These are phyloP conservation scores for Megathymus violae DNA, from an alignment of 1,140 invertebrate species.

Conservation along the genomic window DNA sequence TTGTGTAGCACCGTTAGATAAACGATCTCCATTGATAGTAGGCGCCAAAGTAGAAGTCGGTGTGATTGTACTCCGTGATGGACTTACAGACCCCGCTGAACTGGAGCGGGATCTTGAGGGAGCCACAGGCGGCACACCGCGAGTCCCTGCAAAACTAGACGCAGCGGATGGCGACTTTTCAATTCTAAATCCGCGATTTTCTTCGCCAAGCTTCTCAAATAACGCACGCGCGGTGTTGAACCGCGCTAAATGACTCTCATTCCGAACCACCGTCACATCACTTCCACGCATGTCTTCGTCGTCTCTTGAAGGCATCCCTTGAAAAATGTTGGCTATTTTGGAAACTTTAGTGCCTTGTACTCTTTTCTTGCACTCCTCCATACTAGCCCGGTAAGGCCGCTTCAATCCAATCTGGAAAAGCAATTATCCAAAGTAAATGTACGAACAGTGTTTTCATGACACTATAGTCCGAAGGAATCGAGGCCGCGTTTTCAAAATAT, in stretches of 20 bases:
- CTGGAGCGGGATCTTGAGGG: constrained; percentile 84
- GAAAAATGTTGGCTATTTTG: constrained; percentile 95
- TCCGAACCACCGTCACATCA: constrained; percentile 90
- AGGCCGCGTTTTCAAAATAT: constrained; percentile 53
- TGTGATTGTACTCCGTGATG: constrained; percentile 73
- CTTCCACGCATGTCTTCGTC: constrained; percentile 80
- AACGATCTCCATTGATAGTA: constrained; percentile 76
- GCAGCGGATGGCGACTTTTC: constrained; percentile 81
- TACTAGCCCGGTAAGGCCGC: constrained; percentile 77
- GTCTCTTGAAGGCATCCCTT: constrained; percentile 84
- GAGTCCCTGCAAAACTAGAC: constrained; percentile 75
- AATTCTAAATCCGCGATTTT: constrained; percentile 85
- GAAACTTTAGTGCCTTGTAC: constrained; percentile 92
- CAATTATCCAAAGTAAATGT: constrained; percentile 55
- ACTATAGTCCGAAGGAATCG: constrained; percentile 59
- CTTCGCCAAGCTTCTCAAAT: constrained; percentile 95
- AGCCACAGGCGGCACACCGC: constrained; percentile 58
- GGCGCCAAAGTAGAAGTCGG: constrained; percentile 75
- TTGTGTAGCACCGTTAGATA: constrained; percentile 74
- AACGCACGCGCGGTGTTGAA: constrained; percentile 96
- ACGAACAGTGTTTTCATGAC: constrained; percentile 46
- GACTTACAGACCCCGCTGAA: constrained; percentile 85
- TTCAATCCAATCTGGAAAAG: constrained; percentile 78
- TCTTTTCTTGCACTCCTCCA: constrained; percentile 90
- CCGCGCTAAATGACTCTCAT: constrained; percentile 93